Conservation (phyloP, 92 coral and sea anemone species). For the Pocillopora meandrina region DNA sequence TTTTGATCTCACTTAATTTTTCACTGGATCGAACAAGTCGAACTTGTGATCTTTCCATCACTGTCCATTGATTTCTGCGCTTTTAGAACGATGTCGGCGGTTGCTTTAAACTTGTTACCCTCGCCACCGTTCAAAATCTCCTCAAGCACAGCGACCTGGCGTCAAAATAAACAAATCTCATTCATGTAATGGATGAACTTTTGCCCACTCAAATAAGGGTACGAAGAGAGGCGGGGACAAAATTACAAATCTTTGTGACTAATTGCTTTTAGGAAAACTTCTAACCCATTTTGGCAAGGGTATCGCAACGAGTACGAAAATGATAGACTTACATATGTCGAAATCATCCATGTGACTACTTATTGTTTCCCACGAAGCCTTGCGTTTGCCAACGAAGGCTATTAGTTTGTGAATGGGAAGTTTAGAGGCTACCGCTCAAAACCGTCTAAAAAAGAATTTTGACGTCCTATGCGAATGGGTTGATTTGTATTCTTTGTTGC, state of each 20-base stretch:
- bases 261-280: no score
- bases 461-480: no score
- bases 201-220: no score
- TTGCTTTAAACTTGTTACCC: constrained; percentile 82
- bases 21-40: constrained; percentile 69
- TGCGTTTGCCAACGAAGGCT: not conserved
- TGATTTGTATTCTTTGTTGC: no score
- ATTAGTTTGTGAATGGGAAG: not conserved
- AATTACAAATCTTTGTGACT: no score
- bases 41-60: constrained; percentile 64
- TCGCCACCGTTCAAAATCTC: constrained; percentile 72
- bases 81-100: constrained; percentile 66
- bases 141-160: constrained; percentile 66
- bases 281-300: no score
- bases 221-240: no score
- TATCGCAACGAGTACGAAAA: no score
- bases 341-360: not conserved
- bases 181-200: no score
- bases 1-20: not conserved
- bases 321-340: no score
- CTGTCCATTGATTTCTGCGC: constrained; percentile 54
- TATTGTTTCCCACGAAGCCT: not conserved
- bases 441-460: not conserved
- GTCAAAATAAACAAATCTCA: not conserved
- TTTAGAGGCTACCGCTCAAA: not conserved